Evolutionary conservation across 2,888 invertebrate species (phyloP).

Genomic region (Pseudococcus longispinus): DNA sequence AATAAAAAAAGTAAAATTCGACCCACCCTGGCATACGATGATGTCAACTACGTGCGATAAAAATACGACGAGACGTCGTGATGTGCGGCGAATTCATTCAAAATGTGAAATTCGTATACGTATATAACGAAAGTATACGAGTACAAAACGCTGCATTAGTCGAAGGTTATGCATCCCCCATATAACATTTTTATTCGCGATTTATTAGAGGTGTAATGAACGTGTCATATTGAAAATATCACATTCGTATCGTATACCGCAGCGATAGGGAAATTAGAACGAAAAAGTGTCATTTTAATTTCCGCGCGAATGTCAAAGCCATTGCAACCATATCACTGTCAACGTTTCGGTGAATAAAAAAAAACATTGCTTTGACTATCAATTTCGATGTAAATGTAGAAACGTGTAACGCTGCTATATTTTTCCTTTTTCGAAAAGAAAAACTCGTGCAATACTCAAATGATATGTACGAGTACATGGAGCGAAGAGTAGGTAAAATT

Average conservation of each 20-base stretch:
- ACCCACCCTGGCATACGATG: not conserved
- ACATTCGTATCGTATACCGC: not conserved
- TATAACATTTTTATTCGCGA: not conserved
- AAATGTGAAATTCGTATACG: not conserved
- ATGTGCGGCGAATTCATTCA: not conserved
- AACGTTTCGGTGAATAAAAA: not conserved
- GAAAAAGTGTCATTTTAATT: slow-evolving; percentile 56
- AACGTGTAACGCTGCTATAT: too few relatives aligned
- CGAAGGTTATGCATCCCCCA: slow-evolving; percentile 21
- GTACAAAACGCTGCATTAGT: not conserved
- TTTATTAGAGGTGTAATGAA: slow-evolving; percentile 44
- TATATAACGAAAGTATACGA: not conserved
- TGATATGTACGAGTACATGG: too few relatives aligned
- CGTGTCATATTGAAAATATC: slow-evolving; percentile 33
- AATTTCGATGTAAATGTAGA: not conserved
- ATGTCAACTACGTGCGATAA: not conserved
- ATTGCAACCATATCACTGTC: slow-evolving; percentile 42
- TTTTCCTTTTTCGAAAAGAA: too few relatives aligned
- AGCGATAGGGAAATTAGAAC: slow-evolving; percentile 54
- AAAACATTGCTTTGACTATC: not conserved
- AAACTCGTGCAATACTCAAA: too few relatives aligned
- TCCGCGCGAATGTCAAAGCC: slow-evolving; percentile 36
- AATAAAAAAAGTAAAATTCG: not conserved
- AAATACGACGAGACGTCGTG: not conserved
- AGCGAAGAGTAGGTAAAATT: too few relatives aligned